A percentile compares a stretch with the other conserved stretches of the same genome.
Evolutionary conservation across 2,888 invertebrate species (phyloP).

Genomic region (Limnephilus auricula): DNA sequence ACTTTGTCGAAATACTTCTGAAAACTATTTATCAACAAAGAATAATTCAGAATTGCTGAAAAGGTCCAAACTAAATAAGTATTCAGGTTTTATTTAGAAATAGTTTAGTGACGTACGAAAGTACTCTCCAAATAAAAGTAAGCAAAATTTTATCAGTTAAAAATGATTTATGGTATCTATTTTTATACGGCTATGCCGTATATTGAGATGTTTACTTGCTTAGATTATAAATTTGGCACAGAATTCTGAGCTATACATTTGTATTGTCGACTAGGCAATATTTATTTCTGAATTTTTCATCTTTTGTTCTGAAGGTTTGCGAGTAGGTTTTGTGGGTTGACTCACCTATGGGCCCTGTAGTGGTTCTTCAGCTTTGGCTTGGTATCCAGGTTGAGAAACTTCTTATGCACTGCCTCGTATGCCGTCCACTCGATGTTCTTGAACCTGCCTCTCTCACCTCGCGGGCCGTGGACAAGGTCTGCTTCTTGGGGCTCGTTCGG

Average conservation of each 20-base stretch:
- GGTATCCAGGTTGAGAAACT: slow-evolving; percentile 93
- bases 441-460: slow-evolving; percentile 87
- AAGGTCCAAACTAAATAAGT: not conserved
- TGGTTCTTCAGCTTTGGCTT: slow-evolving; percentile 95
- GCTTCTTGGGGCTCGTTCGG: slow-evolving; percentile 91
- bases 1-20: not conserved
- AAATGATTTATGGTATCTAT: too few relatives aligned
- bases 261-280: too few relatives aligned
- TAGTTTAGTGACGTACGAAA: too few relatives aligned
- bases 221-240: too few relatives aligned
- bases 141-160: too few relatives aligned
- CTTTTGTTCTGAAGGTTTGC: too few relatives aligned
- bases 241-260: too few relatives aligned
- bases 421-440: slow-evolving; percentile 96
- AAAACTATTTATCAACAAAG: not conserved
- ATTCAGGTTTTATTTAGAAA: too few relatives aligned
- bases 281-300: not conserved
- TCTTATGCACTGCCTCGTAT: slow-evolving; percentile 94
- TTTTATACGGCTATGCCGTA: too few relatives aligned
- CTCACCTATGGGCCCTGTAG: slow-evolving; percentile 90
- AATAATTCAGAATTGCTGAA: not conserved
- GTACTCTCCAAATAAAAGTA: too few relatives aligned
- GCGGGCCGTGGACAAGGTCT: slow-evolving; percentile 81
- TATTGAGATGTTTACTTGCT: too few relatives aligned
- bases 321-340: not conserved